Percentiles rank a stretch among this genome's conserved stretches.
Evolutionary conservation across 2,888 invertebrate species (phyloP).

Genomic region (Brassicogethes aeneus): DNA sequence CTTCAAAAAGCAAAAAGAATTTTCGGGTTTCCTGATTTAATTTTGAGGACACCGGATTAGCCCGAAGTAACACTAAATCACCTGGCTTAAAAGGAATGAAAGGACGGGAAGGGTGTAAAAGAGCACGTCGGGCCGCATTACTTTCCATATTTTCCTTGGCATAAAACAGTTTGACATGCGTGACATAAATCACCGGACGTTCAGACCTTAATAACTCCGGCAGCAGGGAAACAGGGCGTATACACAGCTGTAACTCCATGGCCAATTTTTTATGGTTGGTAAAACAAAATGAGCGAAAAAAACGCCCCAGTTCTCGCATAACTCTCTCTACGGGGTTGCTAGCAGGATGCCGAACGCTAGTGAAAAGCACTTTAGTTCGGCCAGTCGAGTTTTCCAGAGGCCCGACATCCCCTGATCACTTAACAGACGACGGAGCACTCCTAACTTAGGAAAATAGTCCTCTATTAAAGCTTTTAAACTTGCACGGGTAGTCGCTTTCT

Average conservation of each 20-base stretch:
- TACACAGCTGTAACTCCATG: background rate
- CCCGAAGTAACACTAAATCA: background rate
- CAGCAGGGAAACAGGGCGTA: background rate
- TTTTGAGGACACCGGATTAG: background rate
- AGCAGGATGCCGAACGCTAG: background rate
- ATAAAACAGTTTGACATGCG: background rate
- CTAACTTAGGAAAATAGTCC: too few species aligned
- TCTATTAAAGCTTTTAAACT: too few species aligned
- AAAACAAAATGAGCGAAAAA: background rate
- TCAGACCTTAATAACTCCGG: background rate
- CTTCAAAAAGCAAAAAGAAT: too few species aligned
- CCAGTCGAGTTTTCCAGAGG: background rate
- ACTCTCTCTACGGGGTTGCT: background rate
- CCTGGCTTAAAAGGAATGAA: background rate
- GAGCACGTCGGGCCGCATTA: background rate
- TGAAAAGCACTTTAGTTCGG: background rate
- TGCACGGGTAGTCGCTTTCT: background rate
- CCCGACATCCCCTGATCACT: too few species aligned
- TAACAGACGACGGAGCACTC: too few species aligned
- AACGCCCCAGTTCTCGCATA: background rate
- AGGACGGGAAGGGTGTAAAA: background rate
- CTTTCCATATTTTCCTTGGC: background rate
- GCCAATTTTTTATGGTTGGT: too few species aligned
- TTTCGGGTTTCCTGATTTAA: background rate
- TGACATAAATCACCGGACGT: background rate